Evolutionary conservation across 2,888 invertebrate species (phyloP).

Genomic region (Andrena hattorfiana): DNA sequence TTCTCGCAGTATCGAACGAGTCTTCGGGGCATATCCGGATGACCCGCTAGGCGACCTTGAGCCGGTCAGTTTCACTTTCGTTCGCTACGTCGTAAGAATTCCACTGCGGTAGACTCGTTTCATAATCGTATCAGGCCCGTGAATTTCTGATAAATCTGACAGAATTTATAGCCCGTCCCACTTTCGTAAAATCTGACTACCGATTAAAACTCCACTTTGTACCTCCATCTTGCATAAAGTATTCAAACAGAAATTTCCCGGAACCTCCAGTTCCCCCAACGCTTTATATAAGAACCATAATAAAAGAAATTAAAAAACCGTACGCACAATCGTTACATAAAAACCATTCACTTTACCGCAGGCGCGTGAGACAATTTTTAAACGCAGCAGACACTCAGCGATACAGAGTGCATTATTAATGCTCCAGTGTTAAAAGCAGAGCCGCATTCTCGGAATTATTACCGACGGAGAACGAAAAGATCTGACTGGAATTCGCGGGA

Average conservation of each 20-base stretch:
- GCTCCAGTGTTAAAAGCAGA: no score
- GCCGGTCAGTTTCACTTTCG: constrained; percentile 65
- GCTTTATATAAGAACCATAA: background rate
- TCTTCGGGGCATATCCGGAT: constrained; percentile 2
- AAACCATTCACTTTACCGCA: background rate
- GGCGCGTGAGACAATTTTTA: no score
- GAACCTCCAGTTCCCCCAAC: background rate
- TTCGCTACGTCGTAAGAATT: constrained; percentile 55
- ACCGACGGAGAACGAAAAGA: background rate
- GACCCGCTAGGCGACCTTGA: constrained; percentile 52
- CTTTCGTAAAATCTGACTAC: background rate
- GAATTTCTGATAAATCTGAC: constrained; percentile 3
- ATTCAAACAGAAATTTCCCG: background rate
- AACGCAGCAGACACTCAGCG: background rate
- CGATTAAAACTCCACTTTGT: background rate
- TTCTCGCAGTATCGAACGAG: background rate
- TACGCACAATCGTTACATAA: no score
- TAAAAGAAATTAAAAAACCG: no score
- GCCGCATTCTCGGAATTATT: background rate
- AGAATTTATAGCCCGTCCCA: background rate
- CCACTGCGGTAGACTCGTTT: constrained; percentile 36
- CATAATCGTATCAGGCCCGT: constrained; percentile 32
- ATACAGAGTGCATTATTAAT: background rate
- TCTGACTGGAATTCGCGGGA: background rate
- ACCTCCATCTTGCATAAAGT: background rate